Percentiles rank a stretch among this genome's conserved stretches.
Conservation (phyloP, 2,113 vertebrate species). For the Pituophis catenifer region DNA sequence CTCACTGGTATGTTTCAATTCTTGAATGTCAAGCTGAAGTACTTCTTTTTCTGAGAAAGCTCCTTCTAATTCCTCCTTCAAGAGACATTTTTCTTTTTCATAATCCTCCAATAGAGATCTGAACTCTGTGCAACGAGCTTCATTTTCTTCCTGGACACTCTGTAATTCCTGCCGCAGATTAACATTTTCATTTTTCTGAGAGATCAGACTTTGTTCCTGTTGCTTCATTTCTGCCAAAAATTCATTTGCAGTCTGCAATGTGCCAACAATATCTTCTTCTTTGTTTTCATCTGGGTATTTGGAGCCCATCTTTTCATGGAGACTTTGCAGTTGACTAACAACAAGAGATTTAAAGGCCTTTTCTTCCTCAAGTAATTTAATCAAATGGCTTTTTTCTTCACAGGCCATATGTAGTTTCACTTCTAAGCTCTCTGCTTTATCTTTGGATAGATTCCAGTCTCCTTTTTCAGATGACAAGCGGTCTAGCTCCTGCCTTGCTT, state of each 20-base stretch:
- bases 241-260: conserved; percentile 65
- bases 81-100: conserved; percentile 74
- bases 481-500: conserved; percentile 58
- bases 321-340: conserved; percentile 58
- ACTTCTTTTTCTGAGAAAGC: conserved; percentile 72
- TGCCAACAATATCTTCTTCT: conserved; percentile 54
- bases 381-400: conserved; percentile 65
- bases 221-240: conserved; percentile 66
- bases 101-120: conserved; percentile 71
- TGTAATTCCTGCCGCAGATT: conserved; percentile 67
- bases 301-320: conserved; percentile 60
- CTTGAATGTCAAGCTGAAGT: conserved; percentile 78
- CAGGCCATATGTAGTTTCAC: conserved; percentile 54
- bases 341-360: conserved; percentile 57
- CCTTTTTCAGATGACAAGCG: conserved; percentile 57
- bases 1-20: conserved; percentile 77
- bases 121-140: conserved; percentile 67
- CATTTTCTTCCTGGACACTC: conserved; percentile 66
- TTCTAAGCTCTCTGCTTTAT: conserved; percentile 62
- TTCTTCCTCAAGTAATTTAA: conserved; percentile 60
- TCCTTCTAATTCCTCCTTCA: conserved; percentile 77
- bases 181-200: conserved; percentile 67
- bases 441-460: conserved; percentile 46
- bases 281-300: conserved; percentile 46
- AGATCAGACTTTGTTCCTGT: conserved; percentile 58